Base-by-base conservation (phyloP, 2,888 invertebrate genomes). In the Mallateleia sp. region DNA sequence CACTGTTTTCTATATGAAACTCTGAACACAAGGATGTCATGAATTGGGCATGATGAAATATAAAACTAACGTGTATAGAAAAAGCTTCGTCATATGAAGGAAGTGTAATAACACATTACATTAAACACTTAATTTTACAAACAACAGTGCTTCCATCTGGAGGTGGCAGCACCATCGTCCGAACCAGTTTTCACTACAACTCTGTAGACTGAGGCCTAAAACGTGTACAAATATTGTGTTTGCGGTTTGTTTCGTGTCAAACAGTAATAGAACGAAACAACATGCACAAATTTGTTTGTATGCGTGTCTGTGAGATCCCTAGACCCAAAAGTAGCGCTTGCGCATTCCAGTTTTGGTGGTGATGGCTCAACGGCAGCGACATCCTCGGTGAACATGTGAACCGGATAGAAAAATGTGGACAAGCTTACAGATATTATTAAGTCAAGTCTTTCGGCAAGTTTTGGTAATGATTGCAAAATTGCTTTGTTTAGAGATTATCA, bases 341-440 rank as follows among this genome's bases (percentile, higher is more conserved):
- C 81, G 71, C 85, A 79, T 78, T 81, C 85, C 71, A 80, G 38
- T 80, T 88, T 85, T 86, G 88, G 88, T 88, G 88, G 88, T 88
- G 88, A 88, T 88, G 88, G 88, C 79, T 85, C 77, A 72, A 79
- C 83, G 72, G 79, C 82, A 82, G 86, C 86, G 42, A 77, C 45
- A 72, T 82, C 71, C 22, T 69, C 56, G 20, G 64, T 69, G 62
- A 71, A 28, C 54, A 24, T 64, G 56, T 64, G 50, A 64, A 62
- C 67, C 81, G 74, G 60, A 67, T 18, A 67, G 81, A 74, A 66
- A 71, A 81, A 64, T 18, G 25, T 9, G 45, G 11, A 11, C n/a
- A 28, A 18, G 20, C 11, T 56, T 58, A 24, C 15, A 28, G 5
- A 38, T 56, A 56, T 71, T 28, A 71, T 45, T 45, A 38, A 38